These are phyloP conservation scores for Planiliza haematocheilus DNA, from an alignment of 2,113 vertebrate species.

Conservation along the genomic window DNA sequence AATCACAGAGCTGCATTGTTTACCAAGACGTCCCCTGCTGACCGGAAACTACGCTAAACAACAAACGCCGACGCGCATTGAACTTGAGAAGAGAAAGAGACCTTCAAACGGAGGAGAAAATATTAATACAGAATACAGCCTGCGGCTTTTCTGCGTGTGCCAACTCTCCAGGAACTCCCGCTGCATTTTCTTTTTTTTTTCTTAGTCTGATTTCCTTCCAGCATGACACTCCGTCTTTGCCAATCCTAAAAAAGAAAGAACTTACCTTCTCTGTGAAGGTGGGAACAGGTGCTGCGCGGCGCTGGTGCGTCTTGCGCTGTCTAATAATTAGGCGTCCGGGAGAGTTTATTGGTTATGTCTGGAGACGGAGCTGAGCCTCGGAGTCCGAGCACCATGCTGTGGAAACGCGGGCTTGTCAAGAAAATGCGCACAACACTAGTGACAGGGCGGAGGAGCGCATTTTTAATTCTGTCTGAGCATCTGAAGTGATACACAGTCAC, in stretches of 20 bases:
- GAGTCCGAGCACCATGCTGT: constrained; percentile 67
- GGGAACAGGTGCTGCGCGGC: constrained; percentile 58
- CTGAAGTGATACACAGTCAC: constrained; percentile 72
- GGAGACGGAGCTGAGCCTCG: constrained; percentile 31
- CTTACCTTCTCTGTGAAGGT: constrained; percentile 72
- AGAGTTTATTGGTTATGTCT: constrained; percentile 23
- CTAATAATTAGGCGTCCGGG: constrained; percentile 60
- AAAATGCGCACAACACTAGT: constrained; percentile 60
- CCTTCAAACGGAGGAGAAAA: constrained; percentile 41
- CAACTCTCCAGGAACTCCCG: constrained; percentile 59
- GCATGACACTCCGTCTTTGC: background rate
- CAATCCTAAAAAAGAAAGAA: constrained; percentile 10
- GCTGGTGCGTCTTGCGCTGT: constrained; percentile 18
- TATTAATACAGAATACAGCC: constrained; percentile 25
- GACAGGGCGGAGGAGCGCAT: constrained; percentile 76
- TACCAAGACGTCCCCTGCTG: constrained; percentile 55
- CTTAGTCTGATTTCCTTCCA: background rate
- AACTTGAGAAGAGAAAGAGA: constrained; percentile 51
- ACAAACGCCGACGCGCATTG: constrained; percentile 76
- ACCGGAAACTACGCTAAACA: constrained; percentile 76
- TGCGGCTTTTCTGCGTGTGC: constrained; percentile 39
- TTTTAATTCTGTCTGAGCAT: constrained; percentile 71
- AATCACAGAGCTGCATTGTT: constrained; percentile 58
- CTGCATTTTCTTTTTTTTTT: background rate
- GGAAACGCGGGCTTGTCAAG: constrained; percentile 45